A percentile compares a stretch with the other conserved stretches of the same genome.
Conservation (phyloP, 2,888 invertebrate genomes). For the Callyntrura sp. region DNA sequence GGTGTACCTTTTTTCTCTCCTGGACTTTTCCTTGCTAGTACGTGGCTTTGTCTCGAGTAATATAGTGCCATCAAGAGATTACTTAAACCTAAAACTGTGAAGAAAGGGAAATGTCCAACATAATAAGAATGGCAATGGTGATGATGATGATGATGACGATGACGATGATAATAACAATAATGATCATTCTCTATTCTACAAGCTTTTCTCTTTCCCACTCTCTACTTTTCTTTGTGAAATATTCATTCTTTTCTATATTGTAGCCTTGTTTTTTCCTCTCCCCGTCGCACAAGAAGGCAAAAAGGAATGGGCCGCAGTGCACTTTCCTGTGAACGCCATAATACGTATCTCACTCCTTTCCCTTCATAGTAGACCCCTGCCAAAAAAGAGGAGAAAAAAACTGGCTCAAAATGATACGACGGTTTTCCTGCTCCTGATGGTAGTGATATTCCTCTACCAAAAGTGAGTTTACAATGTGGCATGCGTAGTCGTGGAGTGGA, state of each 20-base stretch:
- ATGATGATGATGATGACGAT: neutral
- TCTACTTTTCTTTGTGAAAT: constrained; percentile 20
- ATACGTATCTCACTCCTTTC: neutral
- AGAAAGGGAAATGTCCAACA: constrained; percentile 27
- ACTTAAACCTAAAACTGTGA: constrained; percentile 61
- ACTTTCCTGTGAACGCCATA: neutral
- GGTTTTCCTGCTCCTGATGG: neutral
- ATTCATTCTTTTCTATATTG: constrained; percentile 34
- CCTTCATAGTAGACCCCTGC: neutral
- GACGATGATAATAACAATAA: constrained; percentile 21
- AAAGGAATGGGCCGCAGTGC: constrained; percentile 5
- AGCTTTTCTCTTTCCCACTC: constrained; percentile 7
- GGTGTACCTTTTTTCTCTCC: constrained; percentile 20
- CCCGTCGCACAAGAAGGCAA: neutral
- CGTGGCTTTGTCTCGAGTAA: constrained; percentile 33
- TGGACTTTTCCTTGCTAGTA: neutral
- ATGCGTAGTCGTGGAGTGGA: too few species aligned
- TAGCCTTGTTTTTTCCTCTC: constrained; percentile 22
- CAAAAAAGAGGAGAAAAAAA: neutral
- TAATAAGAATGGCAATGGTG: constrained; percentile 10
- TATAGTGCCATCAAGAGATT: constrained; percentile 71
- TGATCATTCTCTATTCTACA: constrained; percentile 37
- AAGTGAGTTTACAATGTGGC: too few species aligned
- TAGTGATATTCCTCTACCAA: neutral
- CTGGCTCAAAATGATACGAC: neutral